Percentiles rank a stretch among this genome's conserved stretches.
These are phyloP conservation scores for Phthorimaea operculella DNA, from an alignment of 1,140 invertebrate genomes.

Conservation along the genomic window DNA sequence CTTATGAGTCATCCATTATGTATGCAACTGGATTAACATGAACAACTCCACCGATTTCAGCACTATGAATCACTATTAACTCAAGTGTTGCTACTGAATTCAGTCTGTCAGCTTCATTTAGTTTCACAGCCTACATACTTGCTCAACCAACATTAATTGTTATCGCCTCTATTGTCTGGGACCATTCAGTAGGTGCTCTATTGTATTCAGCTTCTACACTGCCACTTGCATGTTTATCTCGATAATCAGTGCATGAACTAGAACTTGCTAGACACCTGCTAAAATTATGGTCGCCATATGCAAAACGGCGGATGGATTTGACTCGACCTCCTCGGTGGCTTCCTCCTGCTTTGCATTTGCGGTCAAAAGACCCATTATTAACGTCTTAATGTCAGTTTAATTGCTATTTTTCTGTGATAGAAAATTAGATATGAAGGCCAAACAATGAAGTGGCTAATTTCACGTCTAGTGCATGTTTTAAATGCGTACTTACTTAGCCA, in stretches of 20 bases:
- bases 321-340: too few species aligned
- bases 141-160: slow-evolving; percentile 19
- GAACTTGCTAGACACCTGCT: background rate
- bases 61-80: slow-evolving; percentile 37
- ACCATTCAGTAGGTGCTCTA: slow-evolving; percentile 5
- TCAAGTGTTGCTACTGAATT: slow-evolving; percentile 31
- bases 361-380: too few species aligned
- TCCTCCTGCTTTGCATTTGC: too few species aligned
- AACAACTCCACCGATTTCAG: background rate
- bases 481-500: too few species aligned
- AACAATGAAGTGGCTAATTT: too few species aligned
- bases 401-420: too few species aligned
- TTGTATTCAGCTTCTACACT: background rate
- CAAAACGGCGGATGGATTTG: too few species aligned
- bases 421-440: too few species aligned
- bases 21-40: slow-evolving; percentile 8
- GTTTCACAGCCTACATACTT: slow-evolving; percentile 17
- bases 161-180: slow-evolving; percentile 27
- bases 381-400: too few species aligned
- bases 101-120: slow-evolving; percentile 15
- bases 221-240: background rate
- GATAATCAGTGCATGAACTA: slow-evolving; percentile 1
- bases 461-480: too few species aligned
- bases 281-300: background rate
- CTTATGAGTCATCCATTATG: background rate